Conservation (phyloP, 1,140 invertebrate species). For the Acromyrmex charruanus region DNA sequence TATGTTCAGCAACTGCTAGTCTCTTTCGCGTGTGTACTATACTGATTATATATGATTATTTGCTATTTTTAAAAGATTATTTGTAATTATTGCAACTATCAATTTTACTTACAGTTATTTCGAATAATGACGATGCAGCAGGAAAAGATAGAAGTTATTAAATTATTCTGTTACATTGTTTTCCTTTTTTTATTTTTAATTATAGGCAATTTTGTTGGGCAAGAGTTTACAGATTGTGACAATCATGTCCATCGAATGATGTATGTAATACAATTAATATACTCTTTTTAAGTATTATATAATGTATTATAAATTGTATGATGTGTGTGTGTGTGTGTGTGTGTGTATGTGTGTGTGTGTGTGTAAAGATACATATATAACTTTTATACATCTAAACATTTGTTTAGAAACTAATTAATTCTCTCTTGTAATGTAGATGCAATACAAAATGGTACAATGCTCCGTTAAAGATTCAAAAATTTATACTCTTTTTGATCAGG, state of each 20-base stretch:
- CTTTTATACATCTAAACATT: too few species aligned
- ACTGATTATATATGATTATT: neutral
- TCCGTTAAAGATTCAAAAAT: slow-evolving; percentile 36
- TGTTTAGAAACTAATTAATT: neutral
- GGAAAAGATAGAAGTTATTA: neutral
- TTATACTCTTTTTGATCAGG: slow-evolving; percentile 17
- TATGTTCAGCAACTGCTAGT: neutral
- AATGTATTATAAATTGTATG: neutral
- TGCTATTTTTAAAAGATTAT: neutral
- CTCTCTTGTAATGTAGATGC: neutral
- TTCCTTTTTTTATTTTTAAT: neutral
- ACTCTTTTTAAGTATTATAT: neutral
- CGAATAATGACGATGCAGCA: slow-evolving; percentile 13
- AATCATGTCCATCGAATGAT: neutral
- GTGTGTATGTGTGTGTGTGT: too few species aligned
- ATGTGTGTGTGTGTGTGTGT: too few species aligned
- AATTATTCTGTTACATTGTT: neutral
- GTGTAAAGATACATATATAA: too few species aligned
- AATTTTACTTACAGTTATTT: slow-evolving; percentile 33
- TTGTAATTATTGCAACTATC: neutral
- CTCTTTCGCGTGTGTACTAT: slow-evolving; percentile 9
- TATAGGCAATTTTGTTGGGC: slow-evolving; percentile 24
- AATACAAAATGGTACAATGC: slow-evolving; percentile 38
- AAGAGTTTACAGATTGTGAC: slow-evolving; percentile 27
- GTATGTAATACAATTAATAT: slow-evolving; percentile 5